Conservation (phyloP, 1,140 invertebrate species). For the Drosophila pallidifrons region DNA sequence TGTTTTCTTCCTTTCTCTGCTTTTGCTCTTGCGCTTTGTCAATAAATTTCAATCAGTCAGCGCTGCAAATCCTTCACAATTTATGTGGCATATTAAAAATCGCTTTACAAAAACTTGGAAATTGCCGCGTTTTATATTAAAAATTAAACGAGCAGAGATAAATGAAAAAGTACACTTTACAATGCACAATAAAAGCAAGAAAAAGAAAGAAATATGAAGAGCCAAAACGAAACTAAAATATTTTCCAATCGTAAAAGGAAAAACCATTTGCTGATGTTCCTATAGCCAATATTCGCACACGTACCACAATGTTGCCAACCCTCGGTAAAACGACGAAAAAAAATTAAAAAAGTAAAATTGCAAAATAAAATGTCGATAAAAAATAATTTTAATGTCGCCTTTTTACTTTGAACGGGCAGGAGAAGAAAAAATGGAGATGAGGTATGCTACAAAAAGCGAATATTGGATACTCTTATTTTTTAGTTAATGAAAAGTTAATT, state of each 20-base stretch:
- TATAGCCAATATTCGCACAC: constrained; percentile 37
- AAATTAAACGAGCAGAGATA: constrained; percentile 70
- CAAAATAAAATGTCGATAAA: constrained; percentile 73
- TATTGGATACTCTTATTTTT: constrained; percentile 19
- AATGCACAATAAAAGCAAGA: constrained; percentile 35
- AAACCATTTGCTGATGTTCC: constrained; percentile 10
- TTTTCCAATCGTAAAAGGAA: constrained; percentile 57
- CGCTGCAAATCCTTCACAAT: constrained; percentile 67
- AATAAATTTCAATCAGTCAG: constrained; percentile 63
- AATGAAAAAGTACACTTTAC: constrained; percentile 45
- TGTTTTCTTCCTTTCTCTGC: constrained; percentile 37
- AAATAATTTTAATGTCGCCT: constrained; percentile 71
- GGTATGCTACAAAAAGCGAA: background rate
- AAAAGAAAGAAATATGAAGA: constrained; percentile 16
- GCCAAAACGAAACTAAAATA: constrained; percentile 54
- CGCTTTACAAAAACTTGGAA: constrained; percentile 45
- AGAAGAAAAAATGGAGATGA: background rate
- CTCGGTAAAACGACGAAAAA: background rate
- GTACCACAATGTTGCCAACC: constrained; percentile 38
- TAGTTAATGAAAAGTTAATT: background rate
- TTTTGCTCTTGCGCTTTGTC: constrained; percentile 40
- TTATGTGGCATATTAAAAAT: constrained; percentile 76
- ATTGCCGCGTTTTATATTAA: constrained; percentile 50
- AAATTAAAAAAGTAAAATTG: constrained; percentile 60
- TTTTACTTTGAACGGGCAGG: constrained; percentile 56